Percentiles rank a stretch among this genome's conserved stretches.
Evolutionary conservation across 2,797 vertebrate genomes (phyloP).

Genomic region (Cephalopachus bancanus): DNA sequence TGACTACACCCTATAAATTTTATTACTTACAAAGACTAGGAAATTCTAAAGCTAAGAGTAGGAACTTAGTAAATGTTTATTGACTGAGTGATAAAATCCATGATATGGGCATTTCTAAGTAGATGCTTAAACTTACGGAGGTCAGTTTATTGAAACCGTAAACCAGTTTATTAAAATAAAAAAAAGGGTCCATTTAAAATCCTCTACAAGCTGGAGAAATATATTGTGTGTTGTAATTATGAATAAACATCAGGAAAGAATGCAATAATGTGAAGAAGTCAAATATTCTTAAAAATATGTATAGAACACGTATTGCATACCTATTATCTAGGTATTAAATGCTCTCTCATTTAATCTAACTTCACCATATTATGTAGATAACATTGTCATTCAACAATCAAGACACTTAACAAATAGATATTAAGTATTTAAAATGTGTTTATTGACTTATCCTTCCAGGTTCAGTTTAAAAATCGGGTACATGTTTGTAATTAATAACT

Average conservation of each 20-base stretch:
- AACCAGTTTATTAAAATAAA: not conserved
- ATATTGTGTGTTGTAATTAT: not conserved
- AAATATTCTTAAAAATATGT: not conserved
- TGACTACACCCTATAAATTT: not conserved
- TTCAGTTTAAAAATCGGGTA: conserved; percentile 38
- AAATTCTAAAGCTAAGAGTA: not conserved
- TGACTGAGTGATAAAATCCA: not conserved
- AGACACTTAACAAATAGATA: not conserved
- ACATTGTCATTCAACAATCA: not conserved
- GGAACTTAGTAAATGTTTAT: not conserved
- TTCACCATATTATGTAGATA: not conserved
- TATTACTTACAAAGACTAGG: not conserved
- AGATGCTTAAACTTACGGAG: not conserved
- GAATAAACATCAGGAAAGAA: not conserved
- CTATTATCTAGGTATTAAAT: not conserved
- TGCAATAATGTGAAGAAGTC: not conserved
- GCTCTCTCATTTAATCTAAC: not conserved
- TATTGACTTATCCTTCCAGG: not conserved
- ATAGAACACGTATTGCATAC: not conserved
- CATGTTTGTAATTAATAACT: not conserved
- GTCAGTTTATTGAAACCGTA: not conserved
- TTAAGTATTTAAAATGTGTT: not conserved
- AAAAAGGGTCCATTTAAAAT: not conserved
- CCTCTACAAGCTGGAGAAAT: not conserved
- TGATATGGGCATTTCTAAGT: not conserved